Percentiles rank a stretch among this genome's conserved stretches.
phyloP scores from a whole-genome alignment of 1,140 invertebrate species.

The Cyrtorhinus lividipennis region DNA sequence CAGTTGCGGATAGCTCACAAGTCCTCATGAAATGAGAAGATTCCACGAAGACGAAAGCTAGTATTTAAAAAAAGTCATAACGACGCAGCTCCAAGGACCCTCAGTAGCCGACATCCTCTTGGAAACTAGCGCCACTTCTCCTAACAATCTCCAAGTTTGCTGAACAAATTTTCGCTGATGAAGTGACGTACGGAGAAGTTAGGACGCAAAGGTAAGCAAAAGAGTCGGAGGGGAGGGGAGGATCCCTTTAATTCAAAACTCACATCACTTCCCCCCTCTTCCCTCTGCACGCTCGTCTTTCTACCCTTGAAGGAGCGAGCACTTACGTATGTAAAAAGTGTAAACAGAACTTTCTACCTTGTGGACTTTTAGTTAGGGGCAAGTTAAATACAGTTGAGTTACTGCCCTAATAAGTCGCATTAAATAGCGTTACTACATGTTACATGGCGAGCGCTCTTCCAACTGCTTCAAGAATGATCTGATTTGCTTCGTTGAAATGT shows the following conservation, averaged over 20 bases:
- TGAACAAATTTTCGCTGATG: slow-evolving; percentile 5
- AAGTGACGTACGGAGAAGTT: slow-evolving; percentile 9
- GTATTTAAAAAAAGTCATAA: not conserved
- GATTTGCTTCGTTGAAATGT: too few relatives aligned
- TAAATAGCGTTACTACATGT: not conserved
- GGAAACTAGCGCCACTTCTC: slow-evolving; percentile 4
- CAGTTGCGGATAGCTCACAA: too few relatives aligned
- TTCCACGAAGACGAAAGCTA: too few relatives aligned
- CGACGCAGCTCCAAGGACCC: not conserved
- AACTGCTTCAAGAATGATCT: too few relatives aligned
- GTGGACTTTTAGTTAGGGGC: not conserved
- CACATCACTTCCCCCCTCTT: not conserved
- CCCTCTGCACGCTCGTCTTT: too few relatives aligned
- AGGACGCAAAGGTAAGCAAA: not conserved
- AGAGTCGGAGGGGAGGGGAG: not conserved
- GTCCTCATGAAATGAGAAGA: too few relatives aligned
- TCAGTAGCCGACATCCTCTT: not conserved
- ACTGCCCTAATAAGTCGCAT: slow-evolving; percentile 2
- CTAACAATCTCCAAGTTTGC: not conserved
- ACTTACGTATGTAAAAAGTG: slow-evolving; percentile 8
- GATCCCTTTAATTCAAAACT: slow-evolving; percentile 6
- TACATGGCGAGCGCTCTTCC: too few relatives aligned
- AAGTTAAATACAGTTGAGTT: slow-evolving; percentile 1
- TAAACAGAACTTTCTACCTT: slow-evolving; percentile 2
- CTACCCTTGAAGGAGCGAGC: not conserved